Percentiles rank a stretch among this genome's conserved stretches.
Conservation (phyloP, 2,888 invertebrate genomes). For the Crossocerus cetratus region DNA sequence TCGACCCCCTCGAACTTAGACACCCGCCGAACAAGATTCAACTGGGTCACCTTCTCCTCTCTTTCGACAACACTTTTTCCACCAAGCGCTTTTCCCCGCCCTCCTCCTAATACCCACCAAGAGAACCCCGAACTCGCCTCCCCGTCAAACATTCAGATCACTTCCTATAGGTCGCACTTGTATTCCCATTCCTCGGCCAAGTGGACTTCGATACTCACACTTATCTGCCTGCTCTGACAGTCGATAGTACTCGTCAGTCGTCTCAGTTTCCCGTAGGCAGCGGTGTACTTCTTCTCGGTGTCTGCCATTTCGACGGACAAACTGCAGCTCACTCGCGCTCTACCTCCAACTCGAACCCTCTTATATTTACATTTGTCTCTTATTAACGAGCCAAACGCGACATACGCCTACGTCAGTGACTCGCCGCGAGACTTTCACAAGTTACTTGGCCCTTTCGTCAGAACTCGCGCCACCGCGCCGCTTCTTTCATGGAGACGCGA, state of each 20-base stretch:
- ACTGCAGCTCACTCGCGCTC: not conserved
- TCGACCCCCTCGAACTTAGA: slow-evolving; percentile 35
- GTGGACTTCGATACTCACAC: slow-evolving; percentile 79
- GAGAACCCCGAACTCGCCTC: slow-evolving; percentile 5
- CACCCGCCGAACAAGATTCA: slow-evolving; percentile 41
- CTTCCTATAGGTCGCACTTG: too few species aligned
- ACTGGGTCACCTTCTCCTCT: slow-evolving; percentile 56
- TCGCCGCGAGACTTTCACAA: not conserved
- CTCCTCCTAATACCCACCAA: too few species aligned
- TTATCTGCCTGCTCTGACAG: slow-evolving; percentile 83
- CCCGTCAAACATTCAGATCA: not conserved
- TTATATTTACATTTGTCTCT: slow-evolving; percentile 16
- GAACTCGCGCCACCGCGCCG: too few species aligned
- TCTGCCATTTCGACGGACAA: slow-evolving; percentile 63
- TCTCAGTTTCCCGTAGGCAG: slow-evolving; percentile 84
- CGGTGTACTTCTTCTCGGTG: slow-evolving; percentile 79
- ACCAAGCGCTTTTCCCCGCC: too few species aligned
- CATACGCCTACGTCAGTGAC: not conserved
- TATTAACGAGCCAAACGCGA: not conserved
- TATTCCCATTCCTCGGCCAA: too few species aligned
- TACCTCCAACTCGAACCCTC: not conserved
- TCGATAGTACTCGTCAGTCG: slow-evolving; percentile 82
- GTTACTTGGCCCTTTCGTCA: not conserved
- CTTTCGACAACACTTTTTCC: too few species aligned
- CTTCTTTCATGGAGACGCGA: not conserved